Conservation (phyloP, 2,113 vertebrate genomes). For the Cacatua alba region DNA sequence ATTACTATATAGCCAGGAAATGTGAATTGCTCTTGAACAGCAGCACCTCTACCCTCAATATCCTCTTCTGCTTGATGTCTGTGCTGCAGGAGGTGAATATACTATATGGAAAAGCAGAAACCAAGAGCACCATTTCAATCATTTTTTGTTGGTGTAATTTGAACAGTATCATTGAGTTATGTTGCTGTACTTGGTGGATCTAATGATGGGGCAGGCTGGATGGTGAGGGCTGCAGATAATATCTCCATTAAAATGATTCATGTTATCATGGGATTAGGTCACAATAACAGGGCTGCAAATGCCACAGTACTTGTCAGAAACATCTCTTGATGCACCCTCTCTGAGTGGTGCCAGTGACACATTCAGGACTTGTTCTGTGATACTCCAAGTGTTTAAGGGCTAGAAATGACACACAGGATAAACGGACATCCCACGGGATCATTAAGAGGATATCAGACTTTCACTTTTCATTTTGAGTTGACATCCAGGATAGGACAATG, state of each 20-base stretch:
- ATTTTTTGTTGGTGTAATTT: background rate
- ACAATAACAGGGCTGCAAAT: conserved; percentile 36
- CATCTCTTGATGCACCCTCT: background rate
- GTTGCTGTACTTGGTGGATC: background rate
- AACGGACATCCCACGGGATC: conserved; percentile 7
- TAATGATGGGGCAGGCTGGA: background rate
- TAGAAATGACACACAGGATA: background rate
- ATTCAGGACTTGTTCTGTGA: conserved; percentile 6
- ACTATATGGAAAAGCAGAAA: background rate
- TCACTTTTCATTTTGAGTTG: conserved; percentile 6
- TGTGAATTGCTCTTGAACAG: background rate
- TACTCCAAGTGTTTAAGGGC: background rate
- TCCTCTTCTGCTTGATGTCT: background rate
- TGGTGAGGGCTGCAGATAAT: background rate
- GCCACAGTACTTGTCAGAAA: conserved; percentile 24
- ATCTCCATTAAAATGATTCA: conserved; percentile 49
- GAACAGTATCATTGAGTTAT: background rate
- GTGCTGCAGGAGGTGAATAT: background rate
- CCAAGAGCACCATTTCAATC: background rate
- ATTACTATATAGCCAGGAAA: background rate
- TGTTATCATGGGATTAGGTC: background rate
- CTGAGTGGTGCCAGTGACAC: conserved; percentile 26
- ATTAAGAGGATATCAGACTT: conserved; percentile 21
- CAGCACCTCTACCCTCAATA: background rate
- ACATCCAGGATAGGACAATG: background rate